Conservation (phyloP, 1,140 invertebrate species). For the Lordiphosa collinella region DNA sequence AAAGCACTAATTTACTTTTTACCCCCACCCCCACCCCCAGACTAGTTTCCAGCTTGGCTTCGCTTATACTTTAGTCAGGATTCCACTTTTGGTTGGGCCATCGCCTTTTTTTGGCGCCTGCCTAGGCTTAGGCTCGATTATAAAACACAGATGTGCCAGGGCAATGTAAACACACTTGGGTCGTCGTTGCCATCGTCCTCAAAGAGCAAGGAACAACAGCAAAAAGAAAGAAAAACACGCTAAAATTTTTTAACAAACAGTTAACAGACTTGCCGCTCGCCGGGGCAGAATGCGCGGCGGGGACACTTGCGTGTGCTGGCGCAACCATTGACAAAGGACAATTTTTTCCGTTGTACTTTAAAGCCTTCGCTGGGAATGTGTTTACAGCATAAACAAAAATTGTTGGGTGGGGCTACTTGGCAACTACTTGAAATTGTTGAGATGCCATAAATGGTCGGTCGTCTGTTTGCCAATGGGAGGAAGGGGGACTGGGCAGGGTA, state of each 20-base stretch:
- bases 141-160: constrained; percentile 69
- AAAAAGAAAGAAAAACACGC: constrained; percentile 20
- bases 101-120: constrained; percentile 13
- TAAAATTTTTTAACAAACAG: constrained; percentile 46
- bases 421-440: constrained; percentile 71
- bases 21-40: background rate
- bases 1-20: constrained; percentile 77
- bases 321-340: constrained; percentile 53
- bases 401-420: constrained; percentile 24
- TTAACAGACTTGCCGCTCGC: constrained; percentile 41
- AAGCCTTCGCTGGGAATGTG: constrained; percentile 51
- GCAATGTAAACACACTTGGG: constrained; percentile 48
- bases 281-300: background rate
- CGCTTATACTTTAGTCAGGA: constrained; percentile 12
- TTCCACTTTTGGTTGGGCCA: constrained; percentile 31
- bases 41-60: constrained; percentile 14
- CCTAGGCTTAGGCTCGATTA: constrained; percentile 49
- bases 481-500: constrained; percentile 7
- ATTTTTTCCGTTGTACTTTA: constrained; percentile 32
- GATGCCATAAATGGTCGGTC: constrained; percentile 59
- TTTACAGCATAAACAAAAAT: constrained; percentile 57
- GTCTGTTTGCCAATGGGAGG: background rate
- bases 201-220: constrained; percentile 8
- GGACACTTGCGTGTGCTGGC: constrained; percentile 29
- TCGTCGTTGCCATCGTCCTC: constrained; percentile 23